A percentile compares a stretch with the other conserved stretches of the same genome.
Evolutionary conservation across 2,888 invertebrate species (phyloP).

Genomic region (Miltochrista miniata): DNA sequence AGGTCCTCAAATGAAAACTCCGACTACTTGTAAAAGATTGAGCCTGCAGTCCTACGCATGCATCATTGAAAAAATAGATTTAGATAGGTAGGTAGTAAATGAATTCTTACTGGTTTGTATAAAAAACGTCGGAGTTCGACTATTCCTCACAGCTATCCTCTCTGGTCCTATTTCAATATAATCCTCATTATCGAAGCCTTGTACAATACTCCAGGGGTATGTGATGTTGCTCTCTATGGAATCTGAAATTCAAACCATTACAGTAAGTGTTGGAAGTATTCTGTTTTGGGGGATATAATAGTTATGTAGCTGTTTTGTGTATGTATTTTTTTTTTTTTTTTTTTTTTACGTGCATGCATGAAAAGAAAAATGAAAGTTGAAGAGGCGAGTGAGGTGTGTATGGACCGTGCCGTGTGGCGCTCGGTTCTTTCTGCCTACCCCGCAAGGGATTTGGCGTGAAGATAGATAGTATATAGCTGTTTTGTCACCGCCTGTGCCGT

Average conservation of each 20-base stretch:
- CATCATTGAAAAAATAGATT: too few species aligned
- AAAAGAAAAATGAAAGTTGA: too few species aligned
- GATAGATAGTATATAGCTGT: neutral
- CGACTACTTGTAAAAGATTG: too few species aligned
- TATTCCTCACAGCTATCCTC: conserved; percentile 67
- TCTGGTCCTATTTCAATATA: conserved; percentile 71
- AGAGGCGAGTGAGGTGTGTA: too few species aligned
- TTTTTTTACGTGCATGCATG: too few species aligned
- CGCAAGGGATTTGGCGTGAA: too few species aligned
- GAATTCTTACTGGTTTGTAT: conserved; percentile 62
- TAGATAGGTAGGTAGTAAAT: conserved; percentile 14
- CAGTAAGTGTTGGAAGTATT: neutral
- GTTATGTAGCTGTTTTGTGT: neutral
- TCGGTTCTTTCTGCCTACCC: too few species aligned
- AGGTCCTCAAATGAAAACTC: too few species aligned
- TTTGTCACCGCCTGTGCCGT: neutral
- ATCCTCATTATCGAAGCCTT: conserved; percentile 65
- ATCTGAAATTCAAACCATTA: conserved; percentile 52
- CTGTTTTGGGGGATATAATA: too few species aligned
- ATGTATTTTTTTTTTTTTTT: too few species aligned
- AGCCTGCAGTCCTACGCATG: too few species aligned
- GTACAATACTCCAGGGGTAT: conserved; percentile 58
- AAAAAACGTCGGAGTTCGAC: conserved; percentile 64
- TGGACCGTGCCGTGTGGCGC: too few species aligned
- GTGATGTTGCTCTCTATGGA: conserved; percentile 72